A percentile compares a stretch with the other conserved stretches of the same genome.
Evolutionary conservation across 2,888 invertebrate genomes (phyloP).

Genomic region (Himalopsyche kuldschensis): DNA sequence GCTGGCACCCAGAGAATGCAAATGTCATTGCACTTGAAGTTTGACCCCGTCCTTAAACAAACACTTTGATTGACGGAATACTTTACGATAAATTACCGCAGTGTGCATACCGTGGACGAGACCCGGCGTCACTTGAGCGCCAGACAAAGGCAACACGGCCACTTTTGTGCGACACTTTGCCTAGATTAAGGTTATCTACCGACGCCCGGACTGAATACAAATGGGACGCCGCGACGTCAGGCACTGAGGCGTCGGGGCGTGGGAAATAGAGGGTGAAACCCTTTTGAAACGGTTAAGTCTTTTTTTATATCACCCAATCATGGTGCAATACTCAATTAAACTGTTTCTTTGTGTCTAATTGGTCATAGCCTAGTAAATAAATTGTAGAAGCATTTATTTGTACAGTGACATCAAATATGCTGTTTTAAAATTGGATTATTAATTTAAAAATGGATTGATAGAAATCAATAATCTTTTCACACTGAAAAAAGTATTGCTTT

Average conservation of each 20-base stretch:
- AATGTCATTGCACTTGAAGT: not conserved
- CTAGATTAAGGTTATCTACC: constrained; percentile 28
- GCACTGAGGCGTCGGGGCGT: not conserved
- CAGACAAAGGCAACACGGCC: constrained; percentile 29
- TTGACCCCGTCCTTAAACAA: not conserved
- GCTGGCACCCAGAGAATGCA: not conserved
- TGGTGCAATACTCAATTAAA: not conserved
- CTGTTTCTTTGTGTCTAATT: no score
- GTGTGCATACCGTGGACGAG: not conserved
- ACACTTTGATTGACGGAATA: not conserved
- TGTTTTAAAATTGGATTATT: no score
- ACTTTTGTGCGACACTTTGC: constrained; percentile 32
- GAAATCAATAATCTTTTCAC: no score
- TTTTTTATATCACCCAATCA: not conserved
- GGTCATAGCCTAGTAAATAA: no score
- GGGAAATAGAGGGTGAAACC: not conserved
- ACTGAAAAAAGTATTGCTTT: no score
- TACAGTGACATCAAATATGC: no score
- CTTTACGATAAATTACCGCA: not conserved
- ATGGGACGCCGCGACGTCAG: not conserved
- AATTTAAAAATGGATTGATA: no score
- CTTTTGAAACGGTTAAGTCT: not conserved
- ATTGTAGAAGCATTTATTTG: no score
- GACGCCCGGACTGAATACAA: constrained; percentile 22
- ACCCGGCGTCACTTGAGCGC: not conserved